Evolutionary conservation across 2,888 invertebrate genomes (phyloP).

Genomic region (Tenodera sinensis): DNA sequence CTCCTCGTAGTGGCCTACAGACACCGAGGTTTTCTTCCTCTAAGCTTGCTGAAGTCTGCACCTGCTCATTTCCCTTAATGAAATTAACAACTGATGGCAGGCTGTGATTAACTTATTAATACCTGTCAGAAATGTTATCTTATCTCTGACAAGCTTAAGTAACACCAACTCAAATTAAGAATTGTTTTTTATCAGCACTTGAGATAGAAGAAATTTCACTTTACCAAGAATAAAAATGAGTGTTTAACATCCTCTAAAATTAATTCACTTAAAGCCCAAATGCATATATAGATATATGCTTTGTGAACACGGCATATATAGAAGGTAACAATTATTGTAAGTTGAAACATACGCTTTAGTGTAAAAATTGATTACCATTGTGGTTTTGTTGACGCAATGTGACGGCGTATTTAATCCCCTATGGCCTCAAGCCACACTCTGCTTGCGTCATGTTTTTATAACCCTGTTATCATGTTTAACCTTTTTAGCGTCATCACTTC

Average conservation of each 20-base stretch:
- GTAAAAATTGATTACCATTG: background rate
- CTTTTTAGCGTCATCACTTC: background rate
- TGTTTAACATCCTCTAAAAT: background rate
- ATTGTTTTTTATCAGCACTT: background rate
- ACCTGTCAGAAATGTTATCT: background rate
- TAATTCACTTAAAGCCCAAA: too few species aligned
- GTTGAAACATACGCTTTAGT: background rate
- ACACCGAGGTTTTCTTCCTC: background rate
- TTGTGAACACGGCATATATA: too few species aligned
- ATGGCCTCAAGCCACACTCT: background rate
- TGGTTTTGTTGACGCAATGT: background rate
- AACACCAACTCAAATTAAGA: background rate
- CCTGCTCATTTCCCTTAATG: background rate
- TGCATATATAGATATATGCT: too few species aligned
- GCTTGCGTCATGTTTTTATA: background rate
- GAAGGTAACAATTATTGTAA: too few species aligned
- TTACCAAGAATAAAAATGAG: background rate
- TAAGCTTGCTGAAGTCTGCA: background rate
- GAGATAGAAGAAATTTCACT: background rate
- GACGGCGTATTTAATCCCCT: background rate
- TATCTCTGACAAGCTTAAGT: background rate
- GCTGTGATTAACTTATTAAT: background rate
- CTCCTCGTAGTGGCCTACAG: background rate
- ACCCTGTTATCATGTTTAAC: background rate
- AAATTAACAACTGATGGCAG: background rate